These are phyloP conservation scores for Molorchus minor DNA, from an alignment of 2,888 invertebrate genomes.

Conservation along the genomic window DNA sequence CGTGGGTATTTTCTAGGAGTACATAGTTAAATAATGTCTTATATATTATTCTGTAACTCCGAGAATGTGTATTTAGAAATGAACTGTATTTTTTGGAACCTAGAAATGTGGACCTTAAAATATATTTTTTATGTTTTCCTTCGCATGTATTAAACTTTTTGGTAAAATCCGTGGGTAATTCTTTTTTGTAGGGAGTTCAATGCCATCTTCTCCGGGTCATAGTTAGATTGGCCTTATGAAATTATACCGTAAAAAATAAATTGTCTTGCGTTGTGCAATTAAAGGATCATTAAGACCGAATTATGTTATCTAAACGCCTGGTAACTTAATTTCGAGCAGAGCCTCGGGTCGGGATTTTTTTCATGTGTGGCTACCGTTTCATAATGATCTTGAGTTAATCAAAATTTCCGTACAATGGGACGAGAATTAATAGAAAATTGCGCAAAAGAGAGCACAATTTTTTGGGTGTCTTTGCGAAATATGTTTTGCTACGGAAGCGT, in stretches of 20 bases:
- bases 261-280: constrained; percentile 23
- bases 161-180: no score
- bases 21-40: no score
- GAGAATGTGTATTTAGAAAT: no score
- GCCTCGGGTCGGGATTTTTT: constrained; percentile 11
- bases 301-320: constrained; percentile 15
- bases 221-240: neutral
- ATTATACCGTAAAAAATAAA: constrained; percentile 22
- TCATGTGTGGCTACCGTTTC: constrained; percentile 7
- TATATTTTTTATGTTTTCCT: no score
- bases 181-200: neutral
- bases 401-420: neutral
- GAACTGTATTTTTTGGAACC: no score
- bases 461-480: no score
- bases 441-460: no score
- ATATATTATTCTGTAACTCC: no score
- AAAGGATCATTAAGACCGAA: constrained; percentile 26
- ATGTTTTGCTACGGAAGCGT: no score
- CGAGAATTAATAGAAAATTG: constrained; percentile 19
- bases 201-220: neutral
- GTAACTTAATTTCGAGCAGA: constrained; percentile 16
- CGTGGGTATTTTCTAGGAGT: no score
- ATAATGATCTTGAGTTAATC: constrained; percentile 11
- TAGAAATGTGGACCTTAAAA: no score
- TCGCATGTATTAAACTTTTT: no score